Conservation (phyloP, 1,140 invertebrate species). For the Caenorhabditis briggsae region DNA sequence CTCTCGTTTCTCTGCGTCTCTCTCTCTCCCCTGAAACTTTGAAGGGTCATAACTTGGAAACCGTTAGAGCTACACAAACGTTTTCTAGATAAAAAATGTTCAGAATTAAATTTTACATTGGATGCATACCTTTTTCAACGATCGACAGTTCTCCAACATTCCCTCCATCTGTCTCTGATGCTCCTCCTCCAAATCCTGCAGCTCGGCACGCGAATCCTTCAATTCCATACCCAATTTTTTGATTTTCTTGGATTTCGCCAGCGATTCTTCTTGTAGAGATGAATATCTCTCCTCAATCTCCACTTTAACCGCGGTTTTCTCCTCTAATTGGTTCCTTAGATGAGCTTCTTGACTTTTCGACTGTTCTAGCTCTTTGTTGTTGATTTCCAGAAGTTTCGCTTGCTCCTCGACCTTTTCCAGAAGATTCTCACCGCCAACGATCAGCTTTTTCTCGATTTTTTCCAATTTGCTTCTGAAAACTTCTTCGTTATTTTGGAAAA, state of each 20-base stretch:
- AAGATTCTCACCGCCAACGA: constrained; percentile 97
- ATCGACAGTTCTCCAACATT: constrained; percentile 90
- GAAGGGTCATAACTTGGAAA: no score
- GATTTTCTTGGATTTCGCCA: constrained; percentile 91
- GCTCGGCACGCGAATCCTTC: constrained; percentile 79
- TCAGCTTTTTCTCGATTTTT: constrained; percentile 92
- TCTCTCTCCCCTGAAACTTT: no score
- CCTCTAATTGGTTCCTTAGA: constrained; percentile 82
- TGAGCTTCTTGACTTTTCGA: constrained; percentile 87
- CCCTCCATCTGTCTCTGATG: constrained; percentile 96
- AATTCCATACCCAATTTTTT: constrained; percentile 84
- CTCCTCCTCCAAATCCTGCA: constrained; percentile 88
- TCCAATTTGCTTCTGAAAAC: constrained; percentile 87
- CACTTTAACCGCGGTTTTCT: constrained; percentile 84
- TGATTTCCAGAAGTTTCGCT: constrained; percentile 89
- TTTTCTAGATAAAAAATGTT: no score
- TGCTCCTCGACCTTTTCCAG: constrained; percentile 96
- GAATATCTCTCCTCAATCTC: constrained; percentile 88
- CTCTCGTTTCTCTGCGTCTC: no score
- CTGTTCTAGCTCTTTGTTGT: constrained; percentile 88
- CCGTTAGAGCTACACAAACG: no score
- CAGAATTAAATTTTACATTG: neutral
- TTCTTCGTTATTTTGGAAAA: no score
- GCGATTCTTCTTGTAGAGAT: constrained; percentile 85
- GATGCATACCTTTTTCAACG: constrained; percentile 85